Base-by-base conservation (phyloP, 1,140 invertebrate genomes). In the Apis florea region DNA sequence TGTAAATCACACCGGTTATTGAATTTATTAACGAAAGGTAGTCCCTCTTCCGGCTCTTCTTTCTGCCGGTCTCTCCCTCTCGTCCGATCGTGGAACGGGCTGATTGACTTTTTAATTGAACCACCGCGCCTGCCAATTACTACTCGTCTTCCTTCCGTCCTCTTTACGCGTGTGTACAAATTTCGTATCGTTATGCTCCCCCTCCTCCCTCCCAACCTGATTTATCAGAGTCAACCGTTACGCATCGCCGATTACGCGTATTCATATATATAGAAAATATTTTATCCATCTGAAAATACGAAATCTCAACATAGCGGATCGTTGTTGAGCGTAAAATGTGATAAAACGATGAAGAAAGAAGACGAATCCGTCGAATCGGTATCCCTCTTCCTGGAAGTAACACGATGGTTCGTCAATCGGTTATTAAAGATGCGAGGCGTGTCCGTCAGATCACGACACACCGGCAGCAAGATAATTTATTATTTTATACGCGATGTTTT, bases 71-170 rank as follows among this genome's bases (percentile, higher is more conserved):
- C 17, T 51, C 15, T 61, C 61, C 31, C 49, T 63, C 67, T 47
- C 40, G 31, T 59, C 51, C 80, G 6, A 40, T 40, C 31, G 24
- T 82, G 83, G 74, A 86, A 79, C 71, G 78, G 78, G 89, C 85
- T 91, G 91, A 92, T 92, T 92, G 89, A 91, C 90, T 91, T 92
- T 92, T 91, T 92, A 92, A 92, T 92, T 91, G 88, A 90, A 90
- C 89, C 84, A 84, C 83, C 84, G 75, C 74, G 85, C 63, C 82
- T 83, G 77, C 80, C 85, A 90, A 91, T 90, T 91, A 88, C 72
- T 83, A 83, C 63, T 80, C 78, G 49, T 76, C 72, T 78, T 69
- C 64, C 77, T 66, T 76, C 72, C 56, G 61, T 59, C 84, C 12
- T 13, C n/a, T 12, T 67, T 49, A 12, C 64, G 64, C 56, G 31